Conservation (phyloP, 2,888 invertebrate genomes). For the Ennomos erosarius region DNA sequence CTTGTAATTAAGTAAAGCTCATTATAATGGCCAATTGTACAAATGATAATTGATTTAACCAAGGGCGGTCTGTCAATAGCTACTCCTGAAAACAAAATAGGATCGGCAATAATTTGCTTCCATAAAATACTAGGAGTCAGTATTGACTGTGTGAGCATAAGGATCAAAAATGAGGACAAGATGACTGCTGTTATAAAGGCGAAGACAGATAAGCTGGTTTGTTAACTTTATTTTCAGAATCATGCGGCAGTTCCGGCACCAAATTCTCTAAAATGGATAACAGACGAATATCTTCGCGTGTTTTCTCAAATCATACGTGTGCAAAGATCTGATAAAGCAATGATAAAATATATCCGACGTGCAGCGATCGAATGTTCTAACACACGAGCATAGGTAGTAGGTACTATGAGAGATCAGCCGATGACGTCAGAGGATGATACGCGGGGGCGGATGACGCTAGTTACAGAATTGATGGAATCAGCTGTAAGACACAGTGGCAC, state of each 20-base stretch:
- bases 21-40: background rate
- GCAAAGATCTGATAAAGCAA: conserved; percentile 36
- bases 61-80: too few species aligned
- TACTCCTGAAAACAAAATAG: too few species aligned
- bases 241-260: background rate
- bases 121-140: too few species aligned
- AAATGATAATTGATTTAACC: too few species aligned
- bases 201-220: too few species aligned
- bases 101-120: too few species aligned
- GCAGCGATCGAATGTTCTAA: conserved; percentile 55
- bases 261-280: conserved; percentile 3
- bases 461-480: conserved; percentile 48
- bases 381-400: conserved; percentile 18
- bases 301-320: conserved; percentile 15
- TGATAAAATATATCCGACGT: conserved; percentile 41
- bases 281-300: background rate
- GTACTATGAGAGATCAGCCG: conserved; percentile 18
- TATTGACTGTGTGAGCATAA: too few species aligned
- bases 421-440: conserved; percentile 47
- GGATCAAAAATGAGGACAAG: too few species aligned
- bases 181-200: too few species aligned
- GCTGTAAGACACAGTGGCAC: conserved; percentile 39
- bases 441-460: conserved; percentile 51
- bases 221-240: too few species aligned
- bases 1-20: background rate